Evolutionary conservation across 2,888 invertebrate species (phyloP).

Genomic region (Thecocarcelia acutangulata): DNA sequence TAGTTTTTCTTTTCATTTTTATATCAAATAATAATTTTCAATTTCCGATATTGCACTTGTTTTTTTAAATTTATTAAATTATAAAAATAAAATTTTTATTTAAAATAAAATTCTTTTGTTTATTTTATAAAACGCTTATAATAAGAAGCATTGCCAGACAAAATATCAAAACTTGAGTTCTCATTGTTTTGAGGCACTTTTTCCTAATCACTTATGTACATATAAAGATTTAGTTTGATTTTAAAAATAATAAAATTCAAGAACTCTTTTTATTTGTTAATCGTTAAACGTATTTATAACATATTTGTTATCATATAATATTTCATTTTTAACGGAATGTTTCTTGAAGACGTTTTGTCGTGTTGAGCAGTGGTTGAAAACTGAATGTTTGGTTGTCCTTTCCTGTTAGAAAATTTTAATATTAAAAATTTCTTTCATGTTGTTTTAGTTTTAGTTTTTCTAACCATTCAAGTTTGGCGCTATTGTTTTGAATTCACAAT

Average conservation of each 20-base stretch:
- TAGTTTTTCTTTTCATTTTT: conserved; percentile 31
- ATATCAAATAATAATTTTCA: not conserved
- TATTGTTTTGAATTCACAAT: conserved; percentile 48
- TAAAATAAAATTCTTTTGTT: conserved; percentile 24
- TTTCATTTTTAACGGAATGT: not conserved
- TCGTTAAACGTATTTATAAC: not conserved
- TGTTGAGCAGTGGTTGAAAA: conserved; percentile 59
- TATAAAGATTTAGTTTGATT: not conserved
- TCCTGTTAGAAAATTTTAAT: conserved; percentile 43
- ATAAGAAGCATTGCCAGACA: conserved; percentile 77
- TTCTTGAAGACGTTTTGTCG: conserved; percentile 61
- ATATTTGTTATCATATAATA: too few relatives aligned
- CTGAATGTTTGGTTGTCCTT: conserved; percentile 50
- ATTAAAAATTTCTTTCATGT: conserved; percentile 55
- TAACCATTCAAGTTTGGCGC: conserved; percentile 47
- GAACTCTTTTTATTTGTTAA: conserved; percentile 14
- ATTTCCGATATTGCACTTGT: conserved; percentile 20
- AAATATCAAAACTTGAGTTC: conserved; percentile 76
- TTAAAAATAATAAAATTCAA: conserved; percentile 9
- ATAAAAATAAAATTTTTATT: not conserved
- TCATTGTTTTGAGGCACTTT: conserved; percentile 71
- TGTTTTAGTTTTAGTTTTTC: conserved; percentile 24
- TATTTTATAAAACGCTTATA: conserved; percentile 74
- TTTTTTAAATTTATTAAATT: conserved; percentile 1
- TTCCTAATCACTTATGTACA: not conserved